Evolutionary conservation across 2,113 vertebrate species (phyloP).

Genomic region (Lophotis ruficrista): DNA sequence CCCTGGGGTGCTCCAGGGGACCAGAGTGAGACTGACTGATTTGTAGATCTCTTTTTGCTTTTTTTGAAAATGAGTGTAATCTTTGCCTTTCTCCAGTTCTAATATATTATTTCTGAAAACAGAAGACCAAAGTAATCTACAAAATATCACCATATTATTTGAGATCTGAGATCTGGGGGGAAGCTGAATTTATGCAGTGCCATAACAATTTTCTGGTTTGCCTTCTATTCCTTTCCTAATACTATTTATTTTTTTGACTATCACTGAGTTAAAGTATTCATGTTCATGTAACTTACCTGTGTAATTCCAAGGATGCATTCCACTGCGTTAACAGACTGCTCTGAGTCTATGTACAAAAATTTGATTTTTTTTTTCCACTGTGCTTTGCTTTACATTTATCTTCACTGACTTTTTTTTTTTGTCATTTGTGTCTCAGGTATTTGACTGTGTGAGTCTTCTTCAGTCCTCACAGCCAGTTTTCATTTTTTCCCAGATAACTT

Average conservation of each 20-base stretch:
- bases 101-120: not conserved
- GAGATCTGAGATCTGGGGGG: not conserved
- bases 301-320: not conserved
- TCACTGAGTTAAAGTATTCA: not conserved
- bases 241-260: not conserved
- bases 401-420: not conserved
- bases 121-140: not conserved
- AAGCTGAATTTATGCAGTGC: not conserved
- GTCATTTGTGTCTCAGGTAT: not conserved
- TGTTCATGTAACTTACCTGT: not conserved
- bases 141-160: not conserved
- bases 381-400: not conserved
- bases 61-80: not conserved
- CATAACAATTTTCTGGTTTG: not conserved
- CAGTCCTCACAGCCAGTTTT: not conserved
- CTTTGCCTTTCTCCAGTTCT: not conserved
- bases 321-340: not conserved
- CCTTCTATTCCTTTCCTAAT: not conserved
- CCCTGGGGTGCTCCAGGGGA: accelerated
- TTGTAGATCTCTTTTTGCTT: not conserved
- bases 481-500: not conserved
- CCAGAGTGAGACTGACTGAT: not conserved
- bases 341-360: not conserved
- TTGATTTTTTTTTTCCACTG: not conserved
- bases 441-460: not conserved